phyloP scores from a whole-genome alignment of 2,113 vertebrate species.

The Charina bottae region DNA sequence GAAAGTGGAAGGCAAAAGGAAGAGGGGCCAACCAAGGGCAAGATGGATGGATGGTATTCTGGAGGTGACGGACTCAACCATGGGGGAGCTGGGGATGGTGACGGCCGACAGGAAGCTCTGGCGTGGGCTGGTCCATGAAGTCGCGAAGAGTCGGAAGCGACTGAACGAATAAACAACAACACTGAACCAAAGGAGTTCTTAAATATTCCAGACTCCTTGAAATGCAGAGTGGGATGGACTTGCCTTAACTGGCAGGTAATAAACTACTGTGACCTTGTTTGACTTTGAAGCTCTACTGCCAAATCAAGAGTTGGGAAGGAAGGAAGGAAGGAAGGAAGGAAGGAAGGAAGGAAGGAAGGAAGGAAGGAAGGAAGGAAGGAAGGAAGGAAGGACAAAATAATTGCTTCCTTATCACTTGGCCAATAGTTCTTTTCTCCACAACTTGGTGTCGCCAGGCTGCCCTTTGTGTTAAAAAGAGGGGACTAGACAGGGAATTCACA shows the following conservation, averaged over 20 bases:
- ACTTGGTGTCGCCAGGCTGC: neutral
- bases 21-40: too few species aligned
- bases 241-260: neutral
- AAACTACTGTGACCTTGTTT: neutral
- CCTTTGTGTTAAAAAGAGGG: too few species aligned
- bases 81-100: too few species aligned
- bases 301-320: neutral
- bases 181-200: neutral
- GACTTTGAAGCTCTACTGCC: neutral
- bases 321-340: neutral
- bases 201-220: neutral
- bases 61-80: too few species aligned
- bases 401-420: neutral
- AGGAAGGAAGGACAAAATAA: neutral
- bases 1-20: too few species aligned
- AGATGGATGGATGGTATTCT: too few species aligned
- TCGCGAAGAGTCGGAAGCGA: too few species aligned
- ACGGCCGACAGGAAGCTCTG: too few species aligned
- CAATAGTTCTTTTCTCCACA: neutral
- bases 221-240: neutral
- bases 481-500: neutral
- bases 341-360: too few species aligned
- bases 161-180: too few species aligned
- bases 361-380: too few species aligned
- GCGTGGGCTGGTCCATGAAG: too few species aligned